These are phyloP conservation scores for Babylonia areolata DNA, from an alignment of 1,140 invertebrate genomes.

Conservation along the genomic window DNA sequence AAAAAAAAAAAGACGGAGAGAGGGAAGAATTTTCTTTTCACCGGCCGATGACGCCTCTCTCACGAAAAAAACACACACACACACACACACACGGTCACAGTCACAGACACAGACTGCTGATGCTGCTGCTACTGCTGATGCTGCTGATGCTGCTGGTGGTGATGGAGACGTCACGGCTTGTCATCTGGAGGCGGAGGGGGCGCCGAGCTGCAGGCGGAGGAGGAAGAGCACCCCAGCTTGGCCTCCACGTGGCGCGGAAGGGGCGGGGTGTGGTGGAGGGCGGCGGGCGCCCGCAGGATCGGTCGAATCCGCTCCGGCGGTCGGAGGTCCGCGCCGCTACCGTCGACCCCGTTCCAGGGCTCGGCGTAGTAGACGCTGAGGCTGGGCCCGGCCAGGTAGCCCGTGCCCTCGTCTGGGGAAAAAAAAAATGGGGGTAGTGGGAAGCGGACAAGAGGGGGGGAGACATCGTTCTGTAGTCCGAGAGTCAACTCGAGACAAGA, in stretches of 20 bases:
- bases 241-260: not conserved
- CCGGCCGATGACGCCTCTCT: too few species aligned
- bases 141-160: too few species aligned
- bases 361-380: conserved; percentile 25
- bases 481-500: too few species aligned
- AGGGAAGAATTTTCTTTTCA: too few species aligned
- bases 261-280: not conserved
- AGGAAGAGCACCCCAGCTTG: not conserved
- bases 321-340: not conserved
- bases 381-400: conserved; percentile 9
- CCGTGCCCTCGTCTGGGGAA: not conserved
- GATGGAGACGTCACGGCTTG: conserved; percentile 18
- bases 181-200: conserved; percentile 5
- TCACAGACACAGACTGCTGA: too few species aligned
- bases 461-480: too few species aligned
- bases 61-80: too few species aligned
- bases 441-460: too few species aligned
- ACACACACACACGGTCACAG: too few species aligned
- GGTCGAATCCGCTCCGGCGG: not conserved
- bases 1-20: too few species aligned
- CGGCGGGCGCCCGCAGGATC: not conserved
- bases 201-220: not conserved
- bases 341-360: conserved; percentile 6
- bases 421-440: not conserved
- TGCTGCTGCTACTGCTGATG: too few species aligned